phyloP scores from a whole-genome alignment of 2,888 invertebrate genomes.

The Ctena decussata region DNA sequence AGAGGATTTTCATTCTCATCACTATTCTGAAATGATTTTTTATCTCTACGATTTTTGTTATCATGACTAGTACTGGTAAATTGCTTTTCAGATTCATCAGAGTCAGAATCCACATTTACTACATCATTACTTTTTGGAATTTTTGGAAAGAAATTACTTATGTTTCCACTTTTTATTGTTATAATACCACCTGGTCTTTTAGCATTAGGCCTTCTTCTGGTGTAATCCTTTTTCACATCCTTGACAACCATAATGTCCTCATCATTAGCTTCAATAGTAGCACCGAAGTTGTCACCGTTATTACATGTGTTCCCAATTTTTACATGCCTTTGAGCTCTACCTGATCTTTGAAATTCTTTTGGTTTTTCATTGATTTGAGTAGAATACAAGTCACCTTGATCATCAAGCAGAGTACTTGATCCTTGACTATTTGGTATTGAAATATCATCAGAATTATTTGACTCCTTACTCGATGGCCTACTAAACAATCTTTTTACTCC shows the following conservation, averaged over 20 bases:
- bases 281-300: neutral
- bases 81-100: neutral
- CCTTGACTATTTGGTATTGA: constrained; percentile 63
- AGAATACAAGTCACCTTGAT: constrained; percentile 69
- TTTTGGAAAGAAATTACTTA: neutral
- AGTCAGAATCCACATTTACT: neutral
- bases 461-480: constrained; percentile 58
- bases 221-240: neutral
- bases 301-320: too few relatives aligned
- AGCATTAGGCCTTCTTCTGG: neutral
- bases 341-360: neutral
- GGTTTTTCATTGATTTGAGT: constrained; percentile 56
- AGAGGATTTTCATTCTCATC: neutral
- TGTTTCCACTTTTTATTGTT: neutral
- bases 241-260: neutral
- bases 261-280: neutral
- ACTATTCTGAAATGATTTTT: neutral
- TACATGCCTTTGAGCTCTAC: neutral
- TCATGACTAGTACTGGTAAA: neutral
- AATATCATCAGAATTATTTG: constrained; percentile 53
- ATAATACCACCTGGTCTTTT: neutral
- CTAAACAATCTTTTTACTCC: constrained; percentile 33
- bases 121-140: neutral
- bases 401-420: constrained; percentile 67
- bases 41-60: neutral